These are phyloP conservation scores for Cerastis leucographa DNA, from an alignment of 2,888 invertebrate genomes.

Conservation along the genomic window DNA sequence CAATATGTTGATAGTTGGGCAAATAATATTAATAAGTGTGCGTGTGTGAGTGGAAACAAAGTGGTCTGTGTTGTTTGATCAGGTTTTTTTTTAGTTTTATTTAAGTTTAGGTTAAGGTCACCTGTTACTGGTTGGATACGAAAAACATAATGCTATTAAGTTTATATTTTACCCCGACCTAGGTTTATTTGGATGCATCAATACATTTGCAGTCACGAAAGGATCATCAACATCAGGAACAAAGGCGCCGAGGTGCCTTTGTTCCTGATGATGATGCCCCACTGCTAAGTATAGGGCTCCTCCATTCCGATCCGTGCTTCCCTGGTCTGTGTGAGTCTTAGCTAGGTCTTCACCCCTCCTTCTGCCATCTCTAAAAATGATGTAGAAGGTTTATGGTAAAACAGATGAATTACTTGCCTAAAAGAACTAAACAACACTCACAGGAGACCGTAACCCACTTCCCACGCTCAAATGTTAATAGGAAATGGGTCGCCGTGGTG, in stretches of 20 bases:
- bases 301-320: neutral
- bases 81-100: constrained; percentile 37
- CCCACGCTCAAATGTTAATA: constrained; percentile 54
- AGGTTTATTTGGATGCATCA: neutral
- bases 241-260: neutral
- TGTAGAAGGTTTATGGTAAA: neutral
- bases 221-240: neutral
- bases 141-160: constrained; percentile 13
- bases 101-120: constrained; percentile 37
- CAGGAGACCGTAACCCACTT: constrained; percentile 46
- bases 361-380: neutral
- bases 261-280: too few species aligned
- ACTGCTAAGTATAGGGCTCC: neutral
- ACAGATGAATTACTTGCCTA: neutral
- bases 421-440: neutral
- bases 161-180: neutral
- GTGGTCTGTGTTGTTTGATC: constrained; percentile 36
- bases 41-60: constrained; percentile 10
- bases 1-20: constrained; percentile 7
- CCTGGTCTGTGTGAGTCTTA: neutral
- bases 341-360: neutral
- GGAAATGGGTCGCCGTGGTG: constrained; percentile 42
- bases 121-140: constrained; percentile 9
- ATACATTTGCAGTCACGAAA: neutral
- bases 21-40: constrained; percentile 27